Percentiles rank a stretch among this genome's conserved stretches.
Conservation (phyloP, 2,888 invertebrate species). For the Epirrhoe tristata region DNA sequence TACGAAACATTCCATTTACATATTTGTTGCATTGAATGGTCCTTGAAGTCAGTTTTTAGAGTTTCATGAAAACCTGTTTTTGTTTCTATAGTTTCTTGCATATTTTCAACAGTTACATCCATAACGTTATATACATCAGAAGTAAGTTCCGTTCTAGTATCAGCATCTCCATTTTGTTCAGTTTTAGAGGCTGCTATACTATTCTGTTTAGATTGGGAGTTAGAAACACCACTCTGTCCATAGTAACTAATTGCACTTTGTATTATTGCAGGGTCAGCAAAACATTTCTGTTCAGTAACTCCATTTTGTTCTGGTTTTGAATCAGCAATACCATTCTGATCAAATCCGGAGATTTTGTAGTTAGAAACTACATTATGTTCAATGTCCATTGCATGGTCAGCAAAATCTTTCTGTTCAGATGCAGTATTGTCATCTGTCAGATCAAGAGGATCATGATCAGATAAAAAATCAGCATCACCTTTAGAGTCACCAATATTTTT, state of each 20-base stretch:
- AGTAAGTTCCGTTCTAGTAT: slow-evolving; percentile 4
- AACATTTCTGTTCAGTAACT: slow-evolving; percentile 1
- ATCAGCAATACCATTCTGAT: neutral
- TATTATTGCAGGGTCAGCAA: neutral
- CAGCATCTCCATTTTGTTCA: neutral
- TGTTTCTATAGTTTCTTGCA: slow-evolving; percentile 1
- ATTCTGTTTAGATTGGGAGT: neutral
- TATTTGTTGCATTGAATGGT: slow-evolving; percentile 8
- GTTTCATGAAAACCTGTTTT: neutral
- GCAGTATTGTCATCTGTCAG: neutral
- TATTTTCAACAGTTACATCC: neutral
- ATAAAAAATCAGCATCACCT: neutral
- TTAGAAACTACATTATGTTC: neutral
- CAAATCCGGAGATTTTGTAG: no score
- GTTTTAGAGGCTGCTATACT: neutral
- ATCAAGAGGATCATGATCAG: neutral
- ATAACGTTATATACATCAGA: neutral
- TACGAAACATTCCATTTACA: slow-evolving; percentile 5
- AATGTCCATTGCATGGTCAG: neutral
- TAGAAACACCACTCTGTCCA: slow-evolving; percentile 1
- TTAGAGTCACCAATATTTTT: slow-evolving; percentile 5
- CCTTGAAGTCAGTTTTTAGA: neutral
- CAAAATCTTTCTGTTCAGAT: neutral
- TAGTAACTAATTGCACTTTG: neutral
- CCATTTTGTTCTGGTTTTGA: neutral